phyloP scores from a whole-genome alignment of 1,140 invertebrate genomes.

The Bilobella aurantiaca region DNA sequence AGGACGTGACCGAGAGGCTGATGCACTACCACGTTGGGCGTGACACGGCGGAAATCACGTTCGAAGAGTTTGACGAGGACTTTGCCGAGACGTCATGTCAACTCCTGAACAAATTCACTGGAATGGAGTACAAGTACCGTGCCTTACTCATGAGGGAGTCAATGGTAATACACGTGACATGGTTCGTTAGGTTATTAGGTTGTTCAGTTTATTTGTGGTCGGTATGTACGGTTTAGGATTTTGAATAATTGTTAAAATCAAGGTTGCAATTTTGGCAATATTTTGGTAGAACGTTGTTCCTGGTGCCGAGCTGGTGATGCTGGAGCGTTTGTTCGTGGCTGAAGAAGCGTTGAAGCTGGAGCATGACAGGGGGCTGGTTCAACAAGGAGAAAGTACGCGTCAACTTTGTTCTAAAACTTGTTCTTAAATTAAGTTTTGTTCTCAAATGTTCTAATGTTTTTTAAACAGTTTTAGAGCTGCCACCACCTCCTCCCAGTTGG shows the following conservation, averaged over 20 bases:
- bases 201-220: too few species aligned
- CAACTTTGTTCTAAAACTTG: too few species aligned
- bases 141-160: constrained; percentile 70
- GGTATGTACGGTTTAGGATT: too few species aligned
- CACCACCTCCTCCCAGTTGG: constrained; percentile 29
- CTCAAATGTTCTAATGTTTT: background rate
- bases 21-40: constrained; percentile 72
- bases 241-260: too few species aligned
- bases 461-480: constrained; percentile 29
- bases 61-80: constrained; percentile 62
- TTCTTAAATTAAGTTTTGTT: too few species aligned
- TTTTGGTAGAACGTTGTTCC: constrained; percentile 50
- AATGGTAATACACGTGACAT: constrained; percentile 51
- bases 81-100: constrained; percentile 63
- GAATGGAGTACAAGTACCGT: constrained; percentile 67
- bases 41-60: constrained; percentile 54
- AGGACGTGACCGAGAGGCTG: constrained; percentile 66
- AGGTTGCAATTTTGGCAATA: too few species aligned
- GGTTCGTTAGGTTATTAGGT: constrained; percentile 1
- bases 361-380: constrained; percentile 39
- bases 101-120: constrained; percentile 60
- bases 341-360: constrained; percentile 54
- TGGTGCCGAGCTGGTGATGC: constrained; percentile 60
- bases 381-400: constrained; percentile 29
- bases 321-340: constrained; percentile 56